A percentile compares a stretch with the other conserved stretches of the same genome.
Evolutionary conservation across 2,113 vertebrate genomes (phyloP).

Genomic region (Pterophyllum scalare): DNA sequence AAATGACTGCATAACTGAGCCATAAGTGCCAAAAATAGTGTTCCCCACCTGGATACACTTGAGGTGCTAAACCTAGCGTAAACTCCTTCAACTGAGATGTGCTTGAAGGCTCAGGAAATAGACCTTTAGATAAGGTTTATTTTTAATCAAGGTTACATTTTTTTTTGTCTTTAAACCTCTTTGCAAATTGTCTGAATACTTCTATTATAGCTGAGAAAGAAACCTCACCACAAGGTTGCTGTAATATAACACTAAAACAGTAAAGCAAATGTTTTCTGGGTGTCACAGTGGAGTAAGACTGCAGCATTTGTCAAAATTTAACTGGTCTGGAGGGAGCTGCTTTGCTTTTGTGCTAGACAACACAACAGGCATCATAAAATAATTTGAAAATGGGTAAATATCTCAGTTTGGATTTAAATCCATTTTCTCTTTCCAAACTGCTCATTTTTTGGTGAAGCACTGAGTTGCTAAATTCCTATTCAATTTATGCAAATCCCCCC

Average conservation of each 20-base stretch:
- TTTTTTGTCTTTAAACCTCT: neutral
- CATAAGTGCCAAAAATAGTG: no score
- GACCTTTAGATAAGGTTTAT: no score
- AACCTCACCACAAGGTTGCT: neutral
- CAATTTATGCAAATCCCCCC: slow-evolving; percentile 56
- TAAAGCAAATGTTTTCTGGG: neutral
- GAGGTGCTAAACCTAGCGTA: no score
- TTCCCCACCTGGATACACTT: no score
- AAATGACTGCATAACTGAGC: no score
- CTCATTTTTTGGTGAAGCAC: slow-evolving; percentile 20
- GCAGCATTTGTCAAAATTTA: neutral
- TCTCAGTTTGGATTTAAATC: slow-evolving; percentile 47
- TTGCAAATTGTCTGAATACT: neutral
- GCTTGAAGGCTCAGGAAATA: no score
- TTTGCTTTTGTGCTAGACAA: neutral
- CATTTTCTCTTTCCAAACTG: neutral
- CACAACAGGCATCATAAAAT: slow-evolving; percentile 18
- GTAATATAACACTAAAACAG: neutral
- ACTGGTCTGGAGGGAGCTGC: neutral
- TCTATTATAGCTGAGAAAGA: neutral
- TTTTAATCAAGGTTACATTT: neutral
- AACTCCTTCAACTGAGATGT: no score
- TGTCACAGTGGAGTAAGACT: neutral
- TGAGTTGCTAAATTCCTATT: slow-evolving; percentile 53
- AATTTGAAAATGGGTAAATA: slow-evolving; percentile 16